Evolutionary conservation across 2,888 invertebrate species (phyloP).

Genomic region (Neria commutata): DNA sequence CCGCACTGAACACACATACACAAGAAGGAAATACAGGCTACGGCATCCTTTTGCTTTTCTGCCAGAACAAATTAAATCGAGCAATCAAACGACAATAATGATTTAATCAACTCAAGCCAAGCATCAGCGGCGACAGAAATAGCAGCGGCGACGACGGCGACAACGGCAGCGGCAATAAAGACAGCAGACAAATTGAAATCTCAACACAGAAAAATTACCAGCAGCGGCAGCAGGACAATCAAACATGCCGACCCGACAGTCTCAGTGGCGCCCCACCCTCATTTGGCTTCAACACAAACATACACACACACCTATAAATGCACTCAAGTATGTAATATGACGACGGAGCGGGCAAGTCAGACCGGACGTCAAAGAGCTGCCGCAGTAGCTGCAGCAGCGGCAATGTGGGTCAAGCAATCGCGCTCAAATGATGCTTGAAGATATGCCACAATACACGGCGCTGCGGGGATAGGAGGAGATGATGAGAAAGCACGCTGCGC

Average conservation of each 20-base stretch:
- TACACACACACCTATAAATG: conserved; percentile 37
- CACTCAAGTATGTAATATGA: conserved; percentile 52
- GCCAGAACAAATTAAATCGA: conserved; percentile 43
- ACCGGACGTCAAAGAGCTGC: not conserved
- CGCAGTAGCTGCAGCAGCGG: not conserved
- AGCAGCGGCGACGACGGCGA: not conserved
- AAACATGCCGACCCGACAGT: too few relatives aligned
- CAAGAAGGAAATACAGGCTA: conserved; percentile 33
- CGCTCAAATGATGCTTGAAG: not conserved
- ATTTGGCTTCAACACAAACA: conserved; percentile 17
- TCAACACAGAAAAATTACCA: conserved; percentile 38
- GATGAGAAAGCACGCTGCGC: not conserved
- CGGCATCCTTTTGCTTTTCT: not conserved
- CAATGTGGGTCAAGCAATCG: not conserved
- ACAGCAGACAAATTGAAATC: conserved; percentile 49
- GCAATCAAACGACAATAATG: conserved; percentile 52
- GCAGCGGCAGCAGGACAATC: too few relatives aligned
- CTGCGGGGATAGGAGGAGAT: not conserved
- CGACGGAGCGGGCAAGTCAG: not conserved
- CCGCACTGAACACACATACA: not conserved
- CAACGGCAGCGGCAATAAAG: not conserved
- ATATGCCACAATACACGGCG: not conserved
- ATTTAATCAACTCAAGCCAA: conserved; percentile 45
- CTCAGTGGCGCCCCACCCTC: conserved; percentile 13
- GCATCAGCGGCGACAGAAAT: not conserved